Base-by-base conservation (phyloP, 1,140 invertebrate genomes). In the Dendroctonus ponderosae region DNA sequence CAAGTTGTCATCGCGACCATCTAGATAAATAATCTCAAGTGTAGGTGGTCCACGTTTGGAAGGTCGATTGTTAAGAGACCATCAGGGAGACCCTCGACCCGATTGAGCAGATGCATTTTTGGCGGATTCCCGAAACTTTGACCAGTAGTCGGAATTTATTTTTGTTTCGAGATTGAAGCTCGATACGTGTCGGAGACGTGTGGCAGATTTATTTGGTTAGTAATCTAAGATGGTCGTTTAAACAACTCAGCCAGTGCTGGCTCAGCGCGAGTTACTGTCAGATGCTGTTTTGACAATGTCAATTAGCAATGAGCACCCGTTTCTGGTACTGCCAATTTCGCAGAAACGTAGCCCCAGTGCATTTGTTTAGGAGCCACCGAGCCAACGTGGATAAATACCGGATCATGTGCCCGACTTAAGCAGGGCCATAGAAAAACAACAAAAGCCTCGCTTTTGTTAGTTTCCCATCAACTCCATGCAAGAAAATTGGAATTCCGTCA, bases 61-160 rank as follows among this genome's bases (percentile, higher is more conserved):
- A 68, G 63, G 26, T 26, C 66, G 68, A 71, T 71, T 71, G 69
- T 66, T 71, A 66, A 68, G 65, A 65, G 44, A 64, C 61, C 54
- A 51, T 62, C 64, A 54, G 42, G 39, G 53, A 26, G 26, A 26
- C 26, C 12, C 26, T 52, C 42, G 66, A 42, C 53, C 38, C 15
- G 56, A 58, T 14, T 46, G 14, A 57, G 56, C 64, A 66, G 58
- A 67, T 67, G 59, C 50, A 58, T 59, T 67, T 67, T 66, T 48
- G 63, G 56, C 48, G 62, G 52, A 57, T 62, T 66, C 62, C 63
- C 7, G 65, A 64, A 66, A 66, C 57, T 52, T 62, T 67, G 41
- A 44, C 66, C 58, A 50, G 46, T 61, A 51, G 57, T 58, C 50
- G 44, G 58, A 65, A 65, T 60, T 66, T 66, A 66, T 66, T 60